A percentile compares a stretch with the other conserved stretches of the same genome.
Conservation (phyloP, 2,797 vertebrate species). For the Philypnodon macrostomus region DNA sequence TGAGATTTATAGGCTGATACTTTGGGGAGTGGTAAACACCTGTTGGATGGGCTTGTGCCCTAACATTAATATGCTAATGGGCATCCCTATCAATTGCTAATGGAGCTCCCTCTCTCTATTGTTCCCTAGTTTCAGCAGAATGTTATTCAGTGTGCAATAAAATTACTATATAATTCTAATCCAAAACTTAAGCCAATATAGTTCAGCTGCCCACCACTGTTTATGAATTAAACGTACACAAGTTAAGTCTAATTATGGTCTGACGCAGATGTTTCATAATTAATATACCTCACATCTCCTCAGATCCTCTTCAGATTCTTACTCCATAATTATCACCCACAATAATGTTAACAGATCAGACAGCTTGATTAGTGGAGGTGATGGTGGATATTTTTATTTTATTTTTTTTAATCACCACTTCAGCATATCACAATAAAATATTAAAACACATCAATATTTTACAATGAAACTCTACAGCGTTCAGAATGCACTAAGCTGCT, state of each 20-base stretch:
- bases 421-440: slow-evolving; percentile 74
- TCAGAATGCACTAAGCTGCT: slow-evolving; percentile 60
- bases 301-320: slow-evolving; percentile 9
- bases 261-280: slow-evolving; percentile 47
- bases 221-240: slow-evolving; percentile 54
- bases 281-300: slow-evolving; percentile 44
- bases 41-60: no score
- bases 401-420: slow-evolving; percentile 54
- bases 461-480: slow-evolving; percentile 62
- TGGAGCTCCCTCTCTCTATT: no score
- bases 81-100: no score
- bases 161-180: no score
- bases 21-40: no score
- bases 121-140: no score
- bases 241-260: slow-evolving; percentile 39
- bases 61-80: no score
- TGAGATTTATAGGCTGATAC: no score
- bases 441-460: slow-evolving; percentile 72
- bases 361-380: slow-evolving; percentile 13
- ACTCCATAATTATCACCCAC: slow-evolving; percentile 25
- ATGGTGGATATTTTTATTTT: slow-evolving; percentile 52
- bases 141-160: no score
- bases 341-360: slow-evolving; percentile 30
- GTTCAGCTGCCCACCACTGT: slow-evolving; percentile 39
- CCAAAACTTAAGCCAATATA: slow-evolving; percentile 43